Evolutionary conservation across 2,797 vertebrate genomes (phyloP).

Genomic region (Tokudaia muenninki): DNA sequence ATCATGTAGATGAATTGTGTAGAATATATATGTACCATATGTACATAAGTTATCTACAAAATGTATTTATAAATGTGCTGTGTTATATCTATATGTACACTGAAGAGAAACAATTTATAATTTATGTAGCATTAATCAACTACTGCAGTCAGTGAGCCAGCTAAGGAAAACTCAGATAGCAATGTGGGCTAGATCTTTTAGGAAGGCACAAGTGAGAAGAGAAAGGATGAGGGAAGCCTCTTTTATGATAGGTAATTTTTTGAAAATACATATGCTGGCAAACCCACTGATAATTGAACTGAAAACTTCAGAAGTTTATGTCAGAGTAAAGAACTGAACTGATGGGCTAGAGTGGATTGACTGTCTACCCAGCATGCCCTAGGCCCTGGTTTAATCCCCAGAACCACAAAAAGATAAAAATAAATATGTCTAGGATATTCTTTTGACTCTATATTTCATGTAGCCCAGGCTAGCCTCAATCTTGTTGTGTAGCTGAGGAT

Average conservation of each 20-base stretch:
- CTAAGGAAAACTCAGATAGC: background rate
- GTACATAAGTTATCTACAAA: background rate
- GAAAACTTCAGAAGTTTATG: background rate
- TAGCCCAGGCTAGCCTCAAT: background rate
- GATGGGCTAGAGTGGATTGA: background rate
- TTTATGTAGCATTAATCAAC: slow-evolving; percentile 24
- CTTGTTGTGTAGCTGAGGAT: background rate
- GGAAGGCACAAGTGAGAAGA: background rate
- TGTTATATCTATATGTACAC: background rate
- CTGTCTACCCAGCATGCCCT: background rate
- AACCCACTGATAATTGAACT: background rate
- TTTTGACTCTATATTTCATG: background rate
- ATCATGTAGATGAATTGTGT: background rate
- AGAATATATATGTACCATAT: background rate
- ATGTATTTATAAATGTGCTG: background rate
- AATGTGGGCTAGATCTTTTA: background rate
- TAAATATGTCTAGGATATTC: background rate
- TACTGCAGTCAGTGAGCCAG: slow-evolving; percentile 2
- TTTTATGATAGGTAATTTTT: background rate
- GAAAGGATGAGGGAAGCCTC: background rate
- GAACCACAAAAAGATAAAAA: background rate
- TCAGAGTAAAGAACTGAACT: slow-evolving; percentile 32
- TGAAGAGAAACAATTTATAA: background rate
- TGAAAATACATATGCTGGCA: background rate
- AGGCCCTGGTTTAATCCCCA: background rate